phyloP scores from a whole-genome alignment of 2,797 vertebrate species.

The Trachurus trachurus region DNA sequence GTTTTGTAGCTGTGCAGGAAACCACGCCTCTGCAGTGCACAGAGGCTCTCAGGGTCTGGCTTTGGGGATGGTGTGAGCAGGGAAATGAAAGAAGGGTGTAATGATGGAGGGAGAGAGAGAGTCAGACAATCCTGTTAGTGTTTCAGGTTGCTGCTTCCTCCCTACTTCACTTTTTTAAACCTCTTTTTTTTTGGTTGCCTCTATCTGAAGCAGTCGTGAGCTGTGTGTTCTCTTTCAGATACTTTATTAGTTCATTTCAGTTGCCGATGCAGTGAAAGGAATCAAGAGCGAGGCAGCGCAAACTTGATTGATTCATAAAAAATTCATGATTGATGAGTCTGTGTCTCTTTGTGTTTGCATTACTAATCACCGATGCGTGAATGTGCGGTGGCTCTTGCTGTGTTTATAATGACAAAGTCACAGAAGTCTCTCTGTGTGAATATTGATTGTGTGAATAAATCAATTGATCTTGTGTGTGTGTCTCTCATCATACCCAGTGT shows the following conservation, averaged over 20 bases:
- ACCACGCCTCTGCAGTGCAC: slow-evolving; percentile 78
- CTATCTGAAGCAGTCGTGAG: background rate
- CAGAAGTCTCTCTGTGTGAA: background rate
- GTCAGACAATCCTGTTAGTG: slow-evolving; percentile 64
- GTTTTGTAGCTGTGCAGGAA: slow-evolving; percentile 75
- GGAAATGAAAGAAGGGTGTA: slow-evolving; percentile 50
- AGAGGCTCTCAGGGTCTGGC: slow-evolving; percentile 57
- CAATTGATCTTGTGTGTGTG: slow-evolving; percentile 6
- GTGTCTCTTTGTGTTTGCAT: background rate
- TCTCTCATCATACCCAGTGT: slow-evolving; percentile 84
- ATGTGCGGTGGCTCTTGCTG: slow-evolving; percentile 15
- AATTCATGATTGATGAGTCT: slow-evolving; percentile 13
- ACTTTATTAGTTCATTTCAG: slow-evolving; percentile 30
- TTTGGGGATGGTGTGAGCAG: slow-evolving; percentile 43
- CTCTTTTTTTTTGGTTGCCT: background rate
- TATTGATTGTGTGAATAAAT: slow-evolving; percentile 5
- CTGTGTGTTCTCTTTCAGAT: background rate
- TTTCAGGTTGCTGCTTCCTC: slow-evolving; percentile 56
- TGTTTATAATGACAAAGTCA: background rate
- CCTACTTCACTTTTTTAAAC: slow-evolving; percentile 10
- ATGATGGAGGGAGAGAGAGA: slow-evolving; percentile 48
- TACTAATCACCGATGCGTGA: slow-evolving; percentile 7
- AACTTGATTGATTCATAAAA: slow-evolving; percentile 34
- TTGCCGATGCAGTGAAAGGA: background rate
- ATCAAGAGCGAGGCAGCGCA: background rate